Evolutionary conservation across 2,797 vertebrate genomes (phyloP), one percentile per base, ranked within the genome.

Genomic region (Typhlichthys eigenmanni): DNA sequence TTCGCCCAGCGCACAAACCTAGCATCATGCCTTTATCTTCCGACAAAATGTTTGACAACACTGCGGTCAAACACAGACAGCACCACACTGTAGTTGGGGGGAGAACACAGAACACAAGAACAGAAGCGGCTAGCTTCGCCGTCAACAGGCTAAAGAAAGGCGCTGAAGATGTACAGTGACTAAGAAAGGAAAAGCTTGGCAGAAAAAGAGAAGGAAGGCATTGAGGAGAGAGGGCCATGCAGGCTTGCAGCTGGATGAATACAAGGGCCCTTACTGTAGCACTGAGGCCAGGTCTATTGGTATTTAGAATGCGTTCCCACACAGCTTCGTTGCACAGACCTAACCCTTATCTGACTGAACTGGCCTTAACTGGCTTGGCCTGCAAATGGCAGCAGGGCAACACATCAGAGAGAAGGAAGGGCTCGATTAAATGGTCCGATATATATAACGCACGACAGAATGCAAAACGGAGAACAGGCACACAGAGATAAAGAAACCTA

Each of bases 241-340:
- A 76, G 72, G 79, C 79, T 62, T 76, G 83, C 88, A 90, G 88
- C 85, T 88, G 87, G 84, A 84, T 78, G 79, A 79, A 87, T 66
- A 91, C 83, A 90, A 88, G 86, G 89, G 79, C 55, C 74, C 78
- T 81, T 84, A 87, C 87, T 87, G 87, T 85, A 86, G 78, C 69
- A 29, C 70, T 68, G 66, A 64, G 66, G 74, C 72, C 52, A 67
- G 68, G 69, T 83, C 79, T 78, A 71, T 86, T 78, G 78, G 80
- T 79, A 85, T 89, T 85, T 87, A 53, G 58, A 70, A 61, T 29
- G 64, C 66, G 74, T 85, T 82, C 82, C 72, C 71, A 81, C 49
- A 69, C 69, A 77, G 71, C 64, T 69, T 71, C 58, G 64, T 73
- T 68, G 69, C 73, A 84, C 81, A 88, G 75, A 84, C 75, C 61